Conservation (phyloP, 2,888 invertebrate species). For the Proisotoma minuta region DNA sequence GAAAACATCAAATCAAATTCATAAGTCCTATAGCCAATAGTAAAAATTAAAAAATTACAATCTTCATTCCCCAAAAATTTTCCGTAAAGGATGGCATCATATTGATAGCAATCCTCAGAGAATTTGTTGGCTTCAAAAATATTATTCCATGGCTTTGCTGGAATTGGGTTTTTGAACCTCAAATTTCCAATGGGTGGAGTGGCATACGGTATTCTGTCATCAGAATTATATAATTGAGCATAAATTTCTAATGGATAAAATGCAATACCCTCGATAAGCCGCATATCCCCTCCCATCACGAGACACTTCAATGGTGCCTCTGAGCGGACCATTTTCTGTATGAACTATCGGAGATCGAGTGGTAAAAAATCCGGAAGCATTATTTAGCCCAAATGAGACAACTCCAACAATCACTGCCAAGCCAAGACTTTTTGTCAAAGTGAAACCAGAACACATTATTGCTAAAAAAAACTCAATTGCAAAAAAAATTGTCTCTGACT, state of each 20-base stretch:
- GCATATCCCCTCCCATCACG: constrained; percentile 26
- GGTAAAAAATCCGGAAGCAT: neutral
- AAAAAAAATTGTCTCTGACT: neutral
- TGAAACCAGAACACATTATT: too few species aligned
- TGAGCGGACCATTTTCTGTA: constrained; percentile 24
- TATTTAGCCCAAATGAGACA: neutral
- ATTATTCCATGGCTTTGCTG: constrained; percentile 24
- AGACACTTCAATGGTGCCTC: constrained; percentile 25
- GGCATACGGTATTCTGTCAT: constrained; percentile 12
- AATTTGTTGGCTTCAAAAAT: constrained; percentile 20
- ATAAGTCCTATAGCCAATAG: too few species aligned
- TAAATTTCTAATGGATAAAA: constrained; percentile 12
- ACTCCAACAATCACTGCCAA: constrained; percentile 11
- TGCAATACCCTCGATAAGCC: constrained; percentile 25
- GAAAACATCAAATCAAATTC: too few species aligned
- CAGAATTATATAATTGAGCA: neutral
- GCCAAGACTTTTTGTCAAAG: constrained; percentile 12
- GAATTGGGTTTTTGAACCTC: constrained; percentile 22
- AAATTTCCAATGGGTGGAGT: constrained; percentile 26
- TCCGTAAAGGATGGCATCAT: constrained; percentile 23
- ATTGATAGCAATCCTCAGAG: constrained; percentile 28
- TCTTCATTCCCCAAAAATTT: constrained; percentile 22
- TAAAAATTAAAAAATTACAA: too few species aligned
- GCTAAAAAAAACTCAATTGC: neutral
- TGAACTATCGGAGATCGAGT: constrained; percentile 25